Evolutionary conservation across 2,797 vertebrate species (phyloP).

Genomic region (Oreochromis mossambicus): DNA sequence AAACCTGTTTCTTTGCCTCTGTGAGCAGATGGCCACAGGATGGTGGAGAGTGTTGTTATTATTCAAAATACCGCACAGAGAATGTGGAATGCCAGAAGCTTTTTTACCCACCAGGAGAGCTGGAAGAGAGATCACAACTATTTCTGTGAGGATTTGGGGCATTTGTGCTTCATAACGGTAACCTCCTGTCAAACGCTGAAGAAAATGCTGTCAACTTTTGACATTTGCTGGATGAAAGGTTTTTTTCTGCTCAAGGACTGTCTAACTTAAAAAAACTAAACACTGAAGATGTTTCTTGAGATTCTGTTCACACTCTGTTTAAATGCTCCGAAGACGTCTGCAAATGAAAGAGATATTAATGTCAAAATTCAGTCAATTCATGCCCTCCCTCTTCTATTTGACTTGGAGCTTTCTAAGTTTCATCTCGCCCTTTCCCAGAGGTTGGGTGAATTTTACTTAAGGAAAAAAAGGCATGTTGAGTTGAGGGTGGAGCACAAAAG

Average conservation of each 20-base stretch:
- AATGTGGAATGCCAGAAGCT: conserved; percentile 36
- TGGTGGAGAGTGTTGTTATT: conserved; percentile 46
- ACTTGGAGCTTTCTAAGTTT: conserved; percentile 3
- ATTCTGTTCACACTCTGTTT: conserved; percentile 26
- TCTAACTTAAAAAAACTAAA: background rate
- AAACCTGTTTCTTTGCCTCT: conserved; percentile 49
- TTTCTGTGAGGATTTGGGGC: conserved; percentile 23
- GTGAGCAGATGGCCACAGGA: conserved; percentile 61
- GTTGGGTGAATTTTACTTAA: conserved; percentile 9
- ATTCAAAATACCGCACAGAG: conserved; percentile 51
- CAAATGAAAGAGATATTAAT: conserved; percentile 27
- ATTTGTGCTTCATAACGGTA: conserved; percentile 33
- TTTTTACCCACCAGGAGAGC: conserved; percentile 38
- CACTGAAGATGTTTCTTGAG: background rate
- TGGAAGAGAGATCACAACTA: conserved; percentile 36
- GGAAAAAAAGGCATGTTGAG: background rate
- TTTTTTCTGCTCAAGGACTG: conserved; percentile 14
- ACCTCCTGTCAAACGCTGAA: conserved; percentile 20
- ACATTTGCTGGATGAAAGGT: conserved; percentile 36
- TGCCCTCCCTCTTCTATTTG: conserved; percentile 7
- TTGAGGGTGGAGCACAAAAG: conserved; percentile 1
- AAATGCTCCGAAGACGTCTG: conserved; percentile 10
- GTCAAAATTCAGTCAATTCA: conserved; percentile 16
- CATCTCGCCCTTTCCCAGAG: background rate
- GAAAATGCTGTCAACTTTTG: conserved; percentile 26